Evolutionary conservation across 2,888 invertebrate species (phyloP).

Genomic region (Antheraea assamensis): DNA sequence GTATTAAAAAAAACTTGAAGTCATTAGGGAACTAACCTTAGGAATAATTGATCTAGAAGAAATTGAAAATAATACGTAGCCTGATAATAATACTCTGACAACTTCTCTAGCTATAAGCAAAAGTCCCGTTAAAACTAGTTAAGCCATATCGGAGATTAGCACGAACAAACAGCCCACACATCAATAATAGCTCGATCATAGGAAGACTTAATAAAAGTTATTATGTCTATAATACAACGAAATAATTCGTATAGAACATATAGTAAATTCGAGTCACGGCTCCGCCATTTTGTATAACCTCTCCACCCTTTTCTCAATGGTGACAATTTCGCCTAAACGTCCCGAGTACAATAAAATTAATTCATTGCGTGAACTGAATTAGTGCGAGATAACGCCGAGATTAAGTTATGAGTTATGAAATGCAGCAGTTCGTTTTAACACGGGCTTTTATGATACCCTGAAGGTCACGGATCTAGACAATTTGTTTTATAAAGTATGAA

Average conservation of each 20-base stretch:
- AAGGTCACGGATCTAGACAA: neutral
- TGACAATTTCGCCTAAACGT: conserved; percentile 40
- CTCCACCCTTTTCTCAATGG: conserved; percentile 29
- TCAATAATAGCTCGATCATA: neutral
- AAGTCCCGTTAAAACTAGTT: too few relatives aligned
- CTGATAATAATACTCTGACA: too few relatives aligned
- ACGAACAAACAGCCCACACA: too few relatives aligned
- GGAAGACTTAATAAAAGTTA: neutral
- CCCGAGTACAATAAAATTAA: conserved; percentile 38
- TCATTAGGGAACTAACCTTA: too few relatives aligned
- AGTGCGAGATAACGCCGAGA: conserved; percentile 36
- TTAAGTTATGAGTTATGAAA: neutral
- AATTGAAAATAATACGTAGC: too few relatives aligned
- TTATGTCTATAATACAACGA: neutral
- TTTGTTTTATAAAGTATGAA: neutral
- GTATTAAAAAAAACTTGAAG: too few relatives aligned
- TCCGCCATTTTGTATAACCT: conserved; percentile 24
- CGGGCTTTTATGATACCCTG: neutral
- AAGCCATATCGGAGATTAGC: too few relatives aligned
- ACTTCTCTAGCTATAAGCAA: too few relatives aligned
- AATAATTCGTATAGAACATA: neutral
- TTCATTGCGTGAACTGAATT: conserved; percentile 44
- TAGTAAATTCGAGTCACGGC: conserved; percentile 19
- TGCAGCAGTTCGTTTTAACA: neutral
- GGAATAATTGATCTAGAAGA: too few relatives aligned